Conservation (phyloP, 2,797 vertebrate genomes). For the Basileuterus tristriatus region DNA sequence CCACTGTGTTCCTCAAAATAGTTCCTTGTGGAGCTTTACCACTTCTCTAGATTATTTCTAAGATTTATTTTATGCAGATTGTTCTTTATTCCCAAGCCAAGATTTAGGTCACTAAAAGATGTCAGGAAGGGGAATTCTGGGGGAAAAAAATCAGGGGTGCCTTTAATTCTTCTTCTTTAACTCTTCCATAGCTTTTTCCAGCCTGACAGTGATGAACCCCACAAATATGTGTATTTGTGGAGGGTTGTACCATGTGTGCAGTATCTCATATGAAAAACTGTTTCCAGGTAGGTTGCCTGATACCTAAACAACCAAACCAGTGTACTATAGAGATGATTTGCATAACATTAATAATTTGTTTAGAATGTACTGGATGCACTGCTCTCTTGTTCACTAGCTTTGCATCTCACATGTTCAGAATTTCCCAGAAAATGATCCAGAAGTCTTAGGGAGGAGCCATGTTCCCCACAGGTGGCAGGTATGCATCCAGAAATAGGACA, state of each 20-base stretch:
- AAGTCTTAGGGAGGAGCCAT: neutral
- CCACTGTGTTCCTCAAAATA: neutral
- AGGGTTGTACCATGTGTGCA: neutral
- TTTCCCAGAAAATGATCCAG: neutral
- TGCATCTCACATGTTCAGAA: neutral
- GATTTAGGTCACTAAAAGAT: neutral
- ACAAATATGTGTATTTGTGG: neutral
- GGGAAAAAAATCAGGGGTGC: neutral
- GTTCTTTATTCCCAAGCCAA: neutral
- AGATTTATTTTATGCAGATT: neutral
- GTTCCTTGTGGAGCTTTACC: neutral
- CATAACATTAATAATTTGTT: accelerated
- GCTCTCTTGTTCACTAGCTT: neutral
- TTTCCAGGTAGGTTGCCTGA: neutral
- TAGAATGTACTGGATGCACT: neutral
- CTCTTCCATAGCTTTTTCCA: neutral
- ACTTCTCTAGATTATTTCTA: neutral
- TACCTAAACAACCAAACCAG: neutral
- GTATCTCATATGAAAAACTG: neutral
- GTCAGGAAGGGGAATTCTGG: neutral
- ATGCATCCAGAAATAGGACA: neutral
- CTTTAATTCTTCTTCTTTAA: neutral
- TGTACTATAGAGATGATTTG: neutral
- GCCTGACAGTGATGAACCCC: neutral
- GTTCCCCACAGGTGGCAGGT: neutral